Evolutionary conservation across 2,113 vertebrate genomes (phyloP), one percentile per base, ranked within the genome.

Genomic region (Saimiri boliviensis): DNA sequence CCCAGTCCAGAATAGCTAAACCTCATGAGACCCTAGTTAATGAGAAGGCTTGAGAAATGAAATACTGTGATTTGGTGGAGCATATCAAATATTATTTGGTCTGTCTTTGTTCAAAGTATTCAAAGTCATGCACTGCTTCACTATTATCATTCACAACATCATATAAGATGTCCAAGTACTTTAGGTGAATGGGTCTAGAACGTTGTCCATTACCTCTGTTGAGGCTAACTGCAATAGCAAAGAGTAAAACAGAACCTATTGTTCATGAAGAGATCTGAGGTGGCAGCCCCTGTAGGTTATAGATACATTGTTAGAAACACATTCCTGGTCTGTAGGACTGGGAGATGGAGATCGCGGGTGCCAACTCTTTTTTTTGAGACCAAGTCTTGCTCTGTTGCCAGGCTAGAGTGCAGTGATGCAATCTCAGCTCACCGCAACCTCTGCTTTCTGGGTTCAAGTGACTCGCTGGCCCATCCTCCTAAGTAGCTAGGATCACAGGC

Each of bases 271-370:
- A 19, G 71, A 63, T 19, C 42, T 37, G 68, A 21, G 20, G 80
- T 63, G 54, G 9, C 2, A 3, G 8, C 32, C 10, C 20, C 17
- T 17, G 25, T 27, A 13, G 8, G 7, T 8, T 6, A 68, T 20
- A 6, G 30, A 54, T 52, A 20, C 77, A 47, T 91, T 76, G 37
- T 96, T 68, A 89, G 76, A 73, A 80, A 84, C 76, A 25, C 49
- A 21, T 63, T 82, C 49, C 68, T n/a, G 49, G 49, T 52, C 49
- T 52, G 14, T 17, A 52, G 52, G 52, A 32, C 85, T 88, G 54
- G 2, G 85, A 60, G 79, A 60, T n/a, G 66, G 76, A 89, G 40
- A 63, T n/a, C 86, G 68, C 81, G 49, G 49, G 54, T 2, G 14
- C 14, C 14, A 52, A 17, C 49, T 17, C 49, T 52, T 52, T 52